Conservation (phyloP, 2,888 invertebrate species). For the Athalia cordata region DNA sequence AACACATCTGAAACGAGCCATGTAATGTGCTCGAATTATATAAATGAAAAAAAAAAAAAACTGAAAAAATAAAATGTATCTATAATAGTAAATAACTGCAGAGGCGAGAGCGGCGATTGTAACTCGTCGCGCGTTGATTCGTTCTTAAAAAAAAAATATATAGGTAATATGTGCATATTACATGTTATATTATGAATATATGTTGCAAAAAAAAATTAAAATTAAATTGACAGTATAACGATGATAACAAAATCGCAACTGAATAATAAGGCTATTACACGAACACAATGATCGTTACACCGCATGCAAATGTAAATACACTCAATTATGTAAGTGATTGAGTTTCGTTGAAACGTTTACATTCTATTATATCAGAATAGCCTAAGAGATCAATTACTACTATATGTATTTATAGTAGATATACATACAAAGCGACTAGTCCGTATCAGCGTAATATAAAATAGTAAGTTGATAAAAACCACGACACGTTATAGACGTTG, state of each 20-base stretch:
- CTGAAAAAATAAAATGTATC: too few species aligned
- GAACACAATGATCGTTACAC: constrained; percentile 41
- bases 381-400: constrained; percentile 42
- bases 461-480: not conserved
- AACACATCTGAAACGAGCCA: too few species aligned
- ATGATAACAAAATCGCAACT: constrained; percentile 24
- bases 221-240: not conserved
- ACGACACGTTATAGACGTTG: too few species aligned
- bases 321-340: constrained; percentile 10
- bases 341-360: constrained; percentile 28
- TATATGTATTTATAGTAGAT: not conserved
- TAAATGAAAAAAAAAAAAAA: too few species aligned
- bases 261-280: constrained; percentile 35
- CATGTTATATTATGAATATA: not conserved
- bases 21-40: too few species aligned
- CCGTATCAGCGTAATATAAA: constrained; percentile 23
- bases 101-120: constrained; percentile 14
- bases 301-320: constrained; percentile 31
- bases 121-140: constrained; percentile 14
- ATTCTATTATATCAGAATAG: constrained; percentile 19
- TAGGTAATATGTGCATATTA: not conserved
- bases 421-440: constrained; percentile 25
- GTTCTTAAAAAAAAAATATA: constrained; percentile 8
- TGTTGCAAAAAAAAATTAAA: not conserved
- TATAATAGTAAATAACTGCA: not conserved